These are phyloP conservation scores for Allophyes oxyacanthae DNA, from an alignment of 2,888 invertebrate genomes.

Conservation along the genomic window DNA sequence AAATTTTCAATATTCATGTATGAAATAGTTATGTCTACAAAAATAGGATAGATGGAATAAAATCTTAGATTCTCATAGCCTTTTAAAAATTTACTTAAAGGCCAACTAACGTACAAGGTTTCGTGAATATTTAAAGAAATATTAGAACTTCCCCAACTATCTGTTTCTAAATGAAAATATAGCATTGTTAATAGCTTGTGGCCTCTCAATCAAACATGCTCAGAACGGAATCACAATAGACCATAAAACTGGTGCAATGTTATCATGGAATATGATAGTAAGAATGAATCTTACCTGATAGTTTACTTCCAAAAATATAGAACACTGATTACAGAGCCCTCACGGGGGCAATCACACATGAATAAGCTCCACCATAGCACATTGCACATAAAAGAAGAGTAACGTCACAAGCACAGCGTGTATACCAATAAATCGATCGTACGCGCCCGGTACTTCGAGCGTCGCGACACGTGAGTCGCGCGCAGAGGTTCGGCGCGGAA, in stretches of 20 bases:
- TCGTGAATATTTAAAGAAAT: constrained; percentile 33
- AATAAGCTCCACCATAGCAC: constrained; percentile 80
- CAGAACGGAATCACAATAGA: constrained; percentile 69
- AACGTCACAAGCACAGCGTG: constrained; percentile 73
- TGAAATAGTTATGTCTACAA: not conserved
- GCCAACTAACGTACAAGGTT: constrained; percentile 34
- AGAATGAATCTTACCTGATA: constrained; percentile 67
- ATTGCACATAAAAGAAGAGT: constrained; percentile 72
- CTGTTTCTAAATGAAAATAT: constrained; percentile 33
- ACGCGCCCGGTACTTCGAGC: constrained; percentile 75
- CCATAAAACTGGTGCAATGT: constrained; percentile 67
- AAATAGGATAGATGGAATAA: not conserved
- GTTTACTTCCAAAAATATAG: constrained; percentile 61
- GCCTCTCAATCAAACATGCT: constrained; percentile 56
- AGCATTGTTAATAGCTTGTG: constrained; percentile 34
- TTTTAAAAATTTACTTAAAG: constrained; percentile 33
- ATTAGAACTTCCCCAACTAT: constrained; percentile 32
- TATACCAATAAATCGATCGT: constrained; percentile 61
- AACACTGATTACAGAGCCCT: constrained; percentile 69
- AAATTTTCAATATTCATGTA: not conserved
- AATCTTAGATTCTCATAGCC: not conserved
- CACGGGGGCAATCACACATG: constrained; percentile 79
- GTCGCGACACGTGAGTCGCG: constrained; percentile 84
- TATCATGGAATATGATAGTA: constrained; percentile 31
- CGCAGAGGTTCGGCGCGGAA: constrained; percentile 85